A percentile compares a stretch with the other conserved stretches of the same genome.
phyloP scores from a whole-genome alignment of 1,140 invertebrate genomes.

The Eulimnadia texana region DNA sequence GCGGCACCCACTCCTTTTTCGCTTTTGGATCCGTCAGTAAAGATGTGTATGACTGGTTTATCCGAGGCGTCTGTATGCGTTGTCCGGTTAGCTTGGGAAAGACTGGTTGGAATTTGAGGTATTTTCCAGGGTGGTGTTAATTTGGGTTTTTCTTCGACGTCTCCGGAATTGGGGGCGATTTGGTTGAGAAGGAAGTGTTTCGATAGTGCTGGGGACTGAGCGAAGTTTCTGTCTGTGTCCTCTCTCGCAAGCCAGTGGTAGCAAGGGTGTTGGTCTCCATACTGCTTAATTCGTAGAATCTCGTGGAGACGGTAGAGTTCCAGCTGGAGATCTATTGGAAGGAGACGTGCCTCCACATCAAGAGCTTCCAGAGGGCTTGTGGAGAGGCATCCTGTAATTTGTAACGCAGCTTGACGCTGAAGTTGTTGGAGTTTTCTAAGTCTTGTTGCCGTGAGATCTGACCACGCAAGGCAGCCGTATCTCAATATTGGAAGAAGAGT shows the following conservation, averaged over 20 bases:
- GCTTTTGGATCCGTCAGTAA: too few relatives aligned
- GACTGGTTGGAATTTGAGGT: too few relatives aligned
- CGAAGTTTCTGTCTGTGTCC: too few relatives aligned
- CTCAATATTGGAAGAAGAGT: background rate
- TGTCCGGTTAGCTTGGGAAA: too few relatives aligned
- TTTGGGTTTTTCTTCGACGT: too few relatives aligned
- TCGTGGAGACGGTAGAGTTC: background rate
- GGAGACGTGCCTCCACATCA: background rate
- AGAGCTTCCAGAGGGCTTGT: background rate
- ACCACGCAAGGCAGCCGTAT: background rate
- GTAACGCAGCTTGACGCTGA: background rate
- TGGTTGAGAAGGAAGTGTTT: too few relatives aligned
- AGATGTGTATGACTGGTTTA: too few relatives aligned
- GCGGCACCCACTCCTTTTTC: too few relatives aligned
- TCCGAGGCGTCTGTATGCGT: too few relatives aligned
- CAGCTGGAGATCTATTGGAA: background rate
- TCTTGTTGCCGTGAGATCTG: background rate
- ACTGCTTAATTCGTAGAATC: background rate
- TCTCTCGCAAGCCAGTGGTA: background rate
- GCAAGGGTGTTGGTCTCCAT: background rate
- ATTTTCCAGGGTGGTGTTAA: too few relatives aligned
- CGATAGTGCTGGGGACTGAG: too few relatives aligned
- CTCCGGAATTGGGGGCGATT: too few relatives aligned
- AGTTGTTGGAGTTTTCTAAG: background rate
- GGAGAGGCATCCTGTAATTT: background rate